These are phyloP conservation scores for Coendou prehensilis DNA, from an alignment of 2,797 vertebrate species.

Conservation along the genomic window DNA sequence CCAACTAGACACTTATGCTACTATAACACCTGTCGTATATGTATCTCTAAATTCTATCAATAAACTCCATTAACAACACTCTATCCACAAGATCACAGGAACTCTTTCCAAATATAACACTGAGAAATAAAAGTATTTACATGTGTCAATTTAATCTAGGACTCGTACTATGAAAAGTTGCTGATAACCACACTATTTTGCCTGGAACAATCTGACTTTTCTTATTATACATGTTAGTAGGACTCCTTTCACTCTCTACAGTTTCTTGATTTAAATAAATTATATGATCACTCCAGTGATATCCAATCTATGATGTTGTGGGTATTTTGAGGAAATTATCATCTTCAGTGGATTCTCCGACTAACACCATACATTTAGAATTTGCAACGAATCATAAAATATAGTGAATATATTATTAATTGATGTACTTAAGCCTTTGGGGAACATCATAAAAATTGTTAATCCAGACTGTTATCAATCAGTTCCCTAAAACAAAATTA, in stretches of 20 bases:
- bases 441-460: slow-evolving; percentile 32
- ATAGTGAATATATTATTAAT: background rate
- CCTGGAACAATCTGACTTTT: background rate
- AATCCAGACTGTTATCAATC: slow-evolving; percentile 5
- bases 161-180: background rate
- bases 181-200: background rate
- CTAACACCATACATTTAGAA: slow-evolving; percentile 6
- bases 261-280: background rate
- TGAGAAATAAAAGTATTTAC: background rate
- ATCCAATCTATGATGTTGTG: background rate
- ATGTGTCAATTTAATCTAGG: background rate
- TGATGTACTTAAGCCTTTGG: slow-evolving; percentile 30
- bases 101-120: background rate
- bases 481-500: slow-evolving; percentile 62
- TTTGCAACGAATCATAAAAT: background rate
- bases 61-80: background rate
- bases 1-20: background rate
- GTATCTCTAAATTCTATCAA: background rate
- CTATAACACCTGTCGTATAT: background rate
- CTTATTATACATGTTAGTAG: background rate
- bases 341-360: background rate
- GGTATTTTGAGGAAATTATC: slow-evolving; percentile 7
- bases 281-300: background rate
- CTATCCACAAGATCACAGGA: background rate
- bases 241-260: background rate